phyloP scores from a whole-genome alignment of 2,797 vertebrate species.

The Liasis olivaceus region DNA sequence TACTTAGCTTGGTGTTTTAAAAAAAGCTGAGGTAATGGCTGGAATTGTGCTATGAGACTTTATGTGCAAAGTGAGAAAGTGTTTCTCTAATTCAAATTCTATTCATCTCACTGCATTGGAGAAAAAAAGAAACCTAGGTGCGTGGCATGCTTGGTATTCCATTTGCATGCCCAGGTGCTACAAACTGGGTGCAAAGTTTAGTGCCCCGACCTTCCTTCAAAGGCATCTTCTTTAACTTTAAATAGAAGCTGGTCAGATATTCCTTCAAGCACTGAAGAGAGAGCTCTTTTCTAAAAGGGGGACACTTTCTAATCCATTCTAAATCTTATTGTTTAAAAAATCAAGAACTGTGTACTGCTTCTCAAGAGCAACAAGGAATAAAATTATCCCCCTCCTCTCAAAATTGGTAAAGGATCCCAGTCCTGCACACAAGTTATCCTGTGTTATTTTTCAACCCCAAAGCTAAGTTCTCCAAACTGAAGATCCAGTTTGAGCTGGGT shows the following conservation, averaged over 20 bases:
- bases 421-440: not conserved
- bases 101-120: not conserved
- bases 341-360: not conserved
- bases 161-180: not conserved
- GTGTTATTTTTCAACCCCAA: not conserved
- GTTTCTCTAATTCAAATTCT: not conserved
- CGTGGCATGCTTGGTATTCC: not conserved
- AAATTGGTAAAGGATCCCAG: not conserved
- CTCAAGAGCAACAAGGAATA: not conserved
- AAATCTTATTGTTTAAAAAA: not conserved
- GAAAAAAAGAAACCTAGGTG: not conserved
- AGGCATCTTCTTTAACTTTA: not conserved
- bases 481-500: not conserved
- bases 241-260: not conserved
- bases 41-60: not conserved
- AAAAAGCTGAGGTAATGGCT: not conserved
- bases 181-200: not conserved
- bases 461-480: no score
- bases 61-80: not conserved
- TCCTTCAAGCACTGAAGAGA: not conserved
- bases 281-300: not conserved
- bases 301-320: not conserved
- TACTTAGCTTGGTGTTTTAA: not conserved
- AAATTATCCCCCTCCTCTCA: not conserved
- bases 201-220: not conserved